A percentile compares a stretch with the other conserved stretches of the same genome.
Evolutionary conservation across 2,888 invertebrate species (phyloP).

Genomic region (Drosophila setosimentum): DNA sequence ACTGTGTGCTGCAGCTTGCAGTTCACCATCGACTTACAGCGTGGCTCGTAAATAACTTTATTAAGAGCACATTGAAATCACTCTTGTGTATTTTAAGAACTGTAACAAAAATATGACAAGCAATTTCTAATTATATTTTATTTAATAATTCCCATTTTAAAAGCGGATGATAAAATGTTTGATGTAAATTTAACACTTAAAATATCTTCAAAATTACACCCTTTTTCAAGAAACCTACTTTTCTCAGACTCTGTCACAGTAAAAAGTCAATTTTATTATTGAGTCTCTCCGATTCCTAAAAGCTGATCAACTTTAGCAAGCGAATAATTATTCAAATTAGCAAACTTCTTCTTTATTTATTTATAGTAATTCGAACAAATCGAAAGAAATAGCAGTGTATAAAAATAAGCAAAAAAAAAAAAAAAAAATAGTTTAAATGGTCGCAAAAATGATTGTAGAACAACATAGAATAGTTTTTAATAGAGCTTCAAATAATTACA

Average conservation of each 20-base stretch:
- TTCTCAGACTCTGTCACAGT: not conserved
- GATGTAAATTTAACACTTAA: not conserved
- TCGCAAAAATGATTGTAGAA: not conserved
- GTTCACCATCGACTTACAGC: constrained; percentile 27
- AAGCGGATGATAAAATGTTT: not conserved
- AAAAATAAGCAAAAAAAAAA: not conserved
- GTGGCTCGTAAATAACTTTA: constrained; percentile 44
- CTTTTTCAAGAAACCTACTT: not conserved
- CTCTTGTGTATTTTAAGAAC: not conserved
- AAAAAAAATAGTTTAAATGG: not conserved
- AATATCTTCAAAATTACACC: not conserved
- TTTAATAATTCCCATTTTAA: not conserved
- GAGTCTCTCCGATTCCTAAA: not conserved
- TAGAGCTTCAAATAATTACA: not conserved
- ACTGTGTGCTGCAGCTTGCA: constrained; percentile 36
- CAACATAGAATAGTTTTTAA: not conserved
- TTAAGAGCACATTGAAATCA: constrained; percentile 29
- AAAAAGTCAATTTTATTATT: no score
- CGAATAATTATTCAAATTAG: not conserved
- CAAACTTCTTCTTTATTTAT: not conserved
- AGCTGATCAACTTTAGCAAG: not conserved
- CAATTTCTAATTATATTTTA: constrained; percentile 15
- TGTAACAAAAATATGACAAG: not conserved
- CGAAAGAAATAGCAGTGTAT: not conserved
- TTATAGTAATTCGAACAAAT: not conserved